phyloP scores from a whole-genome alignment of 1,140 invertebrate species.

The Stratiolaelaps scimitus region DNA sequence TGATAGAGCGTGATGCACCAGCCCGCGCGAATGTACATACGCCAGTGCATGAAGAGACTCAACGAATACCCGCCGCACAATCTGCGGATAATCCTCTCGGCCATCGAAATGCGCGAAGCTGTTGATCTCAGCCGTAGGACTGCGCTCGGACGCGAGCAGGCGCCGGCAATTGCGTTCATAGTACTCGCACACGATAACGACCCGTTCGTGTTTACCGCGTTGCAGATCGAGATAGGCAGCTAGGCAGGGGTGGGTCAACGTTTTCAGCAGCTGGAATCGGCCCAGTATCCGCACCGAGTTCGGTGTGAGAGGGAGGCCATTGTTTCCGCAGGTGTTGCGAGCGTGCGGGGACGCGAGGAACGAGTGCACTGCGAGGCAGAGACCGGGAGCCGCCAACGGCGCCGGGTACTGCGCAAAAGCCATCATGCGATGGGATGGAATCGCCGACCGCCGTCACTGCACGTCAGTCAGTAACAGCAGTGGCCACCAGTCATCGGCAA shows the following conservation, averaged over 20 bases:
- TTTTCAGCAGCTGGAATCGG: slow-evolving; percentile 66
- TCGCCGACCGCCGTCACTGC: too few species aligned
- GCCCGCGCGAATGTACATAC: slow-evolving; percentile 56
- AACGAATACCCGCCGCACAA: slow-evolving; percentile 36
- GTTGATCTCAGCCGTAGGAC: slow-evolving; percentile 38
- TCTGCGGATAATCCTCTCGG: not conserved
- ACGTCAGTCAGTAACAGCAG: too few species aligned
- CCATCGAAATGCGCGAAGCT: slow-evolving; percentile 27
- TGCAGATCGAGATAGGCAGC: slow-evolving; percentile 80
- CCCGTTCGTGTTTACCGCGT: slow-evolving; percentile 82
- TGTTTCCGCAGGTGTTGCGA: slow-evolving; percentile 80
- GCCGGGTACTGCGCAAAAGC: not conserved
- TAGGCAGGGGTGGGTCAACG: slow-evolving; percentile 62
- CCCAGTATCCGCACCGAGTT: slow-evolving; percentile 90
- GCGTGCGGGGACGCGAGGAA: slow-evolving; percentile 80
- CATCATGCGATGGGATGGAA: too few species aligned
- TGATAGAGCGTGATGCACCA: slow-evolving; percentile 65
- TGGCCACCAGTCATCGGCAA: too few species aligned
- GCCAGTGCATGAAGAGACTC: slow-evolving; percentile 60
- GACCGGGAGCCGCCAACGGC: slow-evolving; percentile 14
- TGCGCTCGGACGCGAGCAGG: slow-evolving; percentile 37
- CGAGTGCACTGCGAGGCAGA: slow-evolving; percentile 10
- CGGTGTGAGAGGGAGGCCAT: slow-evolving; percentile 84
- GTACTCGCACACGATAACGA: slow-evolving; percentile 75
- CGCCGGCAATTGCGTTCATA: slow-evolving; percentile 51